A percentile compares a stretch with the other conserved stretches of the same genome.
Evolutionary conservation across 2,113 vertebrate genomes (phyloP).

Genomic region (Desmodus rotundus): DNA sequence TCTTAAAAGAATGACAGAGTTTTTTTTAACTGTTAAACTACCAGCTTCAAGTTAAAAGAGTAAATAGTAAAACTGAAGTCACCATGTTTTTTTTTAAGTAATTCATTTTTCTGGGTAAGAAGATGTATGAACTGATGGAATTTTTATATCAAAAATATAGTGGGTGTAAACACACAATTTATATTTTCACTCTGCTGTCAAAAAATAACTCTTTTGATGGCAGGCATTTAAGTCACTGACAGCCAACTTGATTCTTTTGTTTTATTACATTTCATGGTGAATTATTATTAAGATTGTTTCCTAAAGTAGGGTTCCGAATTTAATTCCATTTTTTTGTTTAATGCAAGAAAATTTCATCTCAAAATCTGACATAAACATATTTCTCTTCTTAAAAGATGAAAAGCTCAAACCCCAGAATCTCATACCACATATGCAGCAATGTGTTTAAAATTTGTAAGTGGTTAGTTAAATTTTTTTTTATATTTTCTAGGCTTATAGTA

Average conservation of each 20-base stretch:
- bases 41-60: neutral
- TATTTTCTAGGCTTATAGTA: constrained; percentile 32
- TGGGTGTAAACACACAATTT: neutral
- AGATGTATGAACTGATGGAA: neutral
- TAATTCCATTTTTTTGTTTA: neutral
- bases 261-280: constrained; percentile 39
- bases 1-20: neutral
- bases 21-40: neutral
- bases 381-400: constrained; percentile 15
- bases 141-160: neutral
- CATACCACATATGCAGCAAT: neutral
- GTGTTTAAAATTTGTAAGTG: constrained; percentile 30
- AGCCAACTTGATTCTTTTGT: neutral
- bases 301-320: neutral
- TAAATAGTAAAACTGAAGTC: neutral
- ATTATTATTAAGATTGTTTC: constrained; percentile 38
- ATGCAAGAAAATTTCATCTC: neutral
- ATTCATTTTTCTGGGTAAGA: neutral
- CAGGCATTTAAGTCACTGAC: neutral
- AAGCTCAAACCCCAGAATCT: neutral
- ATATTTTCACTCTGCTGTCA: constrained; percentile 21
- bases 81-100: neutral
- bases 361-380: constrained; percentile 38
- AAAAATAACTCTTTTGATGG: neutral
- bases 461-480: constrained; percentile 9